Conservation (phyloP, 2,888 invertebrate genomes). For the Chironomus tentans region DNA sequence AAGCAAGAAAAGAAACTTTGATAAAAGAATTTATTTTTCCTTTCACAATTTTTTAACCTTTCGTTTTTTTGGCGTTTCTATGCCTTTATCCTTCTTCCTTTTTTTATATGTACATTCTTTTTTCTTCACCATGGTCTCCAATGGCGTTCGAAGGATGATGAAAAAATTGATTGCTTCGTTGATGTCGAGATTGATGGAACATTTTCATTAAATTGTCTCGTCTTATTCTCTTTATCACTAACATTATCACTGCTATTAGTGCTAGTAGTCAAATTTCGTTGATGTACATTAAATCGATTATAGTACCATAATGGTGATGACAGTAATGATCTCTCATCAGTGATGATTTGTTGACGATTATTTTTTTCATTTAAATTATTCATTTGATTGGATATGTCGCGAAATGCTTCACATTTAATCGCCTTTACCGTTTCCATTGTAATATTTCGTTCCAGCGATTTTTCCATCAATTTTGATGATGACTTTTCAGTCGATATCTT, state of each 20-base stretch:
- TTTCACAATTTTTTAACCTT: not conserved
- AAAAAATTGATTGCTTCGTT: not conserved
- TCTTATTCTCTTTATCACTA: constrained; percentile 5
- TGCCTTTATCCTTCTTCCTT: not conserved
- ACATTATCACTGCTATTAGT: not conserved
- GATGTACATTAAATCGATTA: not conserved
- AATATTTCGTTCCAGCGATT: too few relatives aligned
- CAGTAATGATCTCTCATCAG: not conserved
- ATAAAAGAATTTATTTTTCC: not conserved
- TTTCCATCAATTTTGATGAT: constrained; percentile 26
- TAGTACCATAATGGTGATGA: not conserved
- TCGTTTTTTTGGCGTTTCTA: not conserved
- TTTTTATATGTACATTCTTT: not conserved
- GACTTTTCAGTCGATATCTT: constrained; percentile 29
- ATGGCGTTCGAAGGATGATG: not conserved
- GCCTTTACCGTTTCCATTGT: too few relatives aligned
- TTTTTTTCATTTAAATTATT: not conserved
- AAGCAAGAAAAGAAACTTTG: not conserved
- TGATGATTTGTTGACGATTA: not conserved
- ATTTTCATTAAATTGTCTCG: not conserved
- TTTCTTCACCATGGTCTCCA: constrained; percentile 18
- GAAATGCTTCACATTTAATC: not conserved
- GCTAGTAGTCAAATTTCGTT: not conserved
- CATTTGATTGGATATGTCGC: not conserved
- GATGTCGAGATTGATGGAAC: not conserved